Evolutionary conservation across 2,797 vertebrate species (phyloP), one percentile per base, ranked within the genome.

Genomic region (Ptychobarbus kaznakovi): DNA sequence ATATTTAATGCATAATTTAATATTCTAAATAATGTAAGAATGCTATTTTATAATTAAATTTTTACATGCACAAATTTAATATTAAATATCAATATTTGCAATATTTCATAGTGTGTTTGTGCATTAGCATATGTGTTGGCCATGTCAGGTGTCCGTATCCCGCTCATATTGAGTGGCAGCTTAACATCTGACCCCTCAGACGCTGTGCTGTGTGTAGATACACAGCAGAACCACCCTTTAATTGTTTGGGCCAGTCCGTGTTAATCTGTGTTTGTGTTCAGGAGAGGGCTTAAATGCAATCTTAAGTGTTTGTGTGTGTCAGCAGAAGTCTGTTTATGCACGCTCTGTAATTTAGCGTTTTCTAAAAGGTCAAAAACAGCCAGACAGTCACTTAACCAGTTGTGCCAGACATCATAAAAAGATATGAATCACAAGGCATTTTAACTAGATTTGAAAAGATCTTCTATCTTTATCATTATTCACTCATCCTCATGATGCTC

Each of bases 101-200:
- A 56, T 44, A 12, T 18, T 49, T 53, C 2, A 7, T 53, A 1
- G 18, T 82, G 12, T 73, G 4, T 58, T 22, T 75, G 28, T 68
- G 79, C 22, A 4, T 56, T 4, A 9, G 32, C 6, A 2, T 25
- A 42, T 49, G 56, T 65, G 65, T 70, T n/a, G 32, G n/a, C 18
- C 49, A 38, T 56, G 66, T 58, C 61, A 75, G 4, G 2, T 42
- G 28, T 82, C 6, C 25, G 2, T 38, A 65, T 6, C 69, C 3
- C 25, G 16, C 76, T 38, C 63, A 2, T 58, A 15, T 28, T 84
- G 92, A 93, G 80, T 90, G 92, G 89, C 91, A 90, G 12, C 73
- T 72, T 88, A 91, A 93, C 91, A 91, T 90, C 44, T 91, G 91
- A 94, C 91, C 92, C 51, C 16, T 40, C 86, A 81, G 40, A 86